phyloP scores from a whole-genome alignment of 2,888 invertebrate genomes.

The Melangyna quadrimaculata region DNA sequence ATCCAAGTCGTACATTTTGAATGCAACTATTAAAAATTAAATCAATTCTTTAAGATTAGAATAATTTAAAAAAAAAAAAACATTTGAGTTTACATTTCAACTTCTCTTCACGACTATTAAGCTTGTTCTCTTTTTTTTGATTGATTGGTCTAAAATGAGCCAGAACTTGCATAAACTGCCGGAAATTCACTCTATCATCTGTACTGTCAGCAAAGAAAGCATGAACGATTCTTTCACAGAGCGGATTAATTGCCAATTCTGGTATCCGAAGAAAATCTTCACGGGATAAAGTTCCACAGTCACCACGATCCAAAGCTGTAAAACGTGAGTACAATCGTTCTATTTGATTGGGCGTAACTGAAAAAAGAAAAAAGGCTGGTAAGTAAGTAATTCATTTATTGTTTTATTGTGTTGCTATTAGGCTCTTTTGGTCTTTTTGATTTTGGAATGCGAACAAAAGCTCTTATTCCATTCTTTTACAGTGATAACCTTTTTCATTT shows the following conservation, averaged over 20 bases:
- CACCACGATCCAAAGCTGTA: conserved; percentile 97
- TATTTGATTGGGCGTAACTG: conserved; percentile 99
- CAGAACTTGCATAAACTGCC: conserved; percentile 97
- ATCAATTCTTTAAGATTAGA: background rate
- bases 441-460: too few species aligned
- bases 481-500: too few species aligned
- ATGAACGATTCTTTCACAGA: conserved; percentile 98
- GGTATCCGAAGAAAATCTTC: conserved; percentile 99
- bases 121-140: conserved; percentile 92
- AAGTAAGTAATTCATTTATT: too few species aligned
- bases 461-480: too few species aligned
- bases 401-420: too few species aligned
- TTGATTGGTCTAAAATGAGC: conserved; percentile 97
- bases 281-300: conserved; percentile 95
- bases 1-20: conserved; percentile 99
- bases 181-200: conserved; percentile 96
- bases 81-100: conserved; percentile 88
- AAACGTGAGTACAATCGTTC: conserved; percentile 98
- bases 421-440: too few species aligned
- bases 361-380: too few species aligned
- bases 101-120: conserved; percentile 97
- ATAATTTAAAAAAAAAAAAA: background rate
- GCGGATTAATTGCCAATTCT: conserved; percentile 98
- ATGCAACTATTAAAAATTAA: conserved; percentile 91
- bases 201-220: conserved; percentile 96